Conservation (phyloP, 2,797 vertebrate genomes). For the Fistularia tabacaria region DNA sequence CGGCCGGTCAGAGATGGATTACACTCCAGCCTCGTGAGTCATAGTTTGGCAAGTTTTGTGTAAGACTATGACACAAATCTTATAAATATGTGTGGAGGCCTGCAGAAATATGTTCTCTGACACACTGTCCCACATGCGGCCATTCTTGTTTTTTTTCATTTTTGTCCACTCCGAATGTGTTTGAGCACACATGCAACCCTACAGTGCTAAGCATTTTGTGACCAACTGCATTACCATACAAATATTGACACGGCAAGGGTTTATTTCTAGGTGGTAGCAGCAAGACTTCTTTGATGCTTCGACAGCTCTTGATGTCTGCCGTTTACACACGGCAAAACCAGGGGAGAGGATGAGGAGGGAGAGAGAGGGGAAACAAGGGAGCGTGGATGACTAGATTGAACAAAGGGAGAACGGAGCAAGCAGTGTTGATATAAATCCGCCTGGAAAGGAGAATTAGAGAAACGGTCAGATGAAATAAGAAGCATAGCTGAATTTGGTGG, state of each 20-base stretch:
- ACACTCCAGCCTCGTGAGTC: too few species aligned
- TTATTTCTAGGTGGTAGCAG: constrained; percentile 50
- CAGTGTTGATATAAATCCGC: constrained; percentile 41
- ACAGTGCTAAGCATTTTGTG: constrained; percentile 46
- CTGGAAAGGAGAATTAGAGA: constrained; percentile 43
- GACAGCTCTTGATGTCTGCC: constrained; percentile 48
- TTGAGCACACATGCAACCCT: constrained; percentile 18
- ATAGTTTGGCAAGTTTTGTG: too few species aligned
- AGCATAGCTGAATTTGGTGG: constrained; percentile 24
- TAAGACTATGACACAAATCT: too few species aligned
- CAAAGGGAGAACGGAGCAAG: constrained; percentile 29
- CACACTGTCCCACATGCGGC: constrained; percentile 12
- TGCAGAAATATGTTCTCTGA: constrained; percentile 14
- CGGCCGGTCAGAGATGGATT: too few species aligned
- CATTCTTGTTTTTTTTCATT: constrained; percentile 10
- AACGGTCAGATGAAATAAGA: constrained; percentile 33
- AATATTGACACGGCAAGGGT: constrained; percentile 48
- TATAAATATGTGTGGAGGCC: too few species aligned
- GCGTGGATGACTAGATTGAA: constrained; percentile 24
- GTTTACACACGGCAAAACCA: constrained; percentile 50
- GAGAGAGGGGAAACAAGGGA: constrained; percentile 13
- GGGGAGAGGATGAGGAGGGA: constrained; percentile 20
- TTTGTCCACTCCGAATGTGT: constrained; percentile 8
- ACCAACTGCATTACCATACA: constrained; percentile 46
- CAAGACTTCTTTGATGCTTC: constrained; percentile 48